Conservation (phyloP, 1,140 invertebrate genomes). For the Trachymyrmex septentrionalis region DNA sequence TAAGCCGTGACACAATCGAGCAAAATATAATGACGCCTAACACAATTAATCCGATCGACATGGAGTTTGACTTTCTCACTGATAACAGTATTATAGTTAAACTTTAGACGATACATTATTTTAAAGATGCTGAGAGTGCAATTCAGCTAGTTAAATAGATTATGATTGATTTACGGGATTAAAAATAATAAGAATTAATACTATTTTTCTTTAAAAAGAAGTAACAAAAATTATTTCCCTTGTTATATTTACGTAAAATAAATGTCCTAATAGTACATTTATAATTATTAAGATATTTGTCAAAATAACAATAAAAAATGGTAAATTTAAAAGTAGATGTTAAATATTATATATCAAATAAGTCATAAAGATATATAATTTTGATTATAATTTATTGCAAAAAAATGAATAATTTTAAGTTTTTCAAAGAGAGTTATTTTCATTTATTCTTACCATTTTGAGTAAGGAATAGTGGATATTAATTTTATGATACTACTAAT, state of each 20-base stretch:
- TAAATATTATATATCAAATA: too few species aligned
- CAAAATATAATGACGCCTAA: conserved; percentile 19
- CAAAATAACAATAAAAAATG: too few species aligned
- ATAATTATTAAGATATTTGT: too few species aligned
- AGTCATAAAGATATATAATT: too few species aligned
- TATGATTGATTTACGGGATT: background rate
- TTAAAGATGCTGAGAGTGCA: background rate
- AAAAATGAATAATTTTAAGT: too few species aligned
- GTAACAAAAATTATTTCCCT: background rate
- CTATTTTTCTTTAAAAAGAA: background rate
- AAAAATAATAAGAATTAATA: background rate
- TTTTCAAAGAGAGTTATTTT: too few species aligned
- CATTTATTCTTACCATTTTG: too few species aligned
- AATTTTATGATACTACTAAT: too few species aligned
- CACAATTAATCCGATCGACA: conserved; percentile 47
- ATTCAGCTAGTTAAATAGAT: background rate
- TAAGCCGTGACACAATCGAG: background rate
- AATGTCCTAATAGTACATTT: too few species aligned
- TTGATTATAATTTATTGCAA: too few species aligned
- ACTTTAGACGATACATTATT: background rate
- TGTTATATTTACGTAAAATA: background rate
- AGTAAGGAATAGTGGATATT: too few species aligned
- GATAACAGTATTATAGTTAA: conserved; percentile 15
- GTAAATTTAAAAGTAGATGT: too few species aligned
- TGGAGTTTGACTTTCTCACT: conserved; percentile 1